Conservation (phyloP, 2,888 invertebrate genomes). For the Agrochola lota region DNA sequence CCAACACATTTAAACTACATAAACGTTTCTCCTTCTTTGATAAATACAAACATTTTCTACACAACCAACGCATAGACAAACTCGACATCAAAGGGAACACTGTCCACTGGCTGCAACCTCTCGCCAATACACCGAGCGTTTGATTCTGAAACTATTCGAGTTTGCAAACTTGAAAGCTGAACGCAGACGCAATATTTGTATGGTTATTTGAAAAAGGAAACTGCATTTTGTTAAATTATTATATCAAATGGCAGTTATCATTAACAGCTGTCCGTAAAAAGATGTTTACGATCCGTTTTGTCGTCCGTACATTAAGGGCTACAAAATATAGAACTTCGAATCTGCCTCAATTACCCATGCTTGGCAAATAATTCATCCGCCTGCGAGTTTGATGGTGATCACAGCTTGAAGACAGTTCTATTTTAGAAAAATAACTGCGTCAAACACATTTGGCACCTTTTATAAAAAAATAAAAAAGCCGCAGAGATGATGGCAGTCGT, state of each 20-base stretch:
- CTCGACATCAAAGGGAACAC: constrained; percentile 41
- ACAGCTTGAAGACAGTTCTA: not conserved
- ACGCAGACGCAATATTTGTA: constrained; percentile 35
- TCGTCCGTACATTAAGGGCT: not conserved
- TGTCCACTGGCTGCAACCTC: constrained; percentile 26
- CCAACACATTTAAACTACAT: not conserved
- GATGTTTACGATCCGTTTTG: not conserved
- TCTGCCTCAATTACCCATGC: not conserved
- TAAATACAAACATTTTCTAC: constrained; percentile 21
- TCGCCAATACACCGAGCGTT: constrained; percentile 37
- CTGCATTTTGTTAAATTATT: not conserved
- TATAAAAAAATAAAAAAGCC: not conserved
- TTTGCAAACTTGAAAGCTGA: constrained; percentile 27
- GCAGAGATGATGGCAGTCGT: no score
- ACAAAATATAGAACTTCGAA: not conserved
- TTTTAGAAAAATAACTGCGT: not conserved
- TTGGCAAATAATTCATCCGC: not conserved
- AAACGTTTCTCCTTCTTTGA: not conserved
- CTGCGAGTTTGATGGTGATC: not conserved
- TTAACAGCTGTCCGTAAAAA: not conserved
- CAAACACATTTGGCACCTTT: not conserved
- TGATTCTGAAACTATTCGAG: constrained; percentile 51
- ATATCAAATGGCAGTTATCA: not conserved
- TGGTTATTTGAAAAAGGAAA: constrained; percentile 3
- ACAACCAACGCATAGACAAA: not conserved